Evolutionary conservation across 1,140 invertebrate genomes (phyloP).

Genomic region (Drosophila elegans): DNA sequence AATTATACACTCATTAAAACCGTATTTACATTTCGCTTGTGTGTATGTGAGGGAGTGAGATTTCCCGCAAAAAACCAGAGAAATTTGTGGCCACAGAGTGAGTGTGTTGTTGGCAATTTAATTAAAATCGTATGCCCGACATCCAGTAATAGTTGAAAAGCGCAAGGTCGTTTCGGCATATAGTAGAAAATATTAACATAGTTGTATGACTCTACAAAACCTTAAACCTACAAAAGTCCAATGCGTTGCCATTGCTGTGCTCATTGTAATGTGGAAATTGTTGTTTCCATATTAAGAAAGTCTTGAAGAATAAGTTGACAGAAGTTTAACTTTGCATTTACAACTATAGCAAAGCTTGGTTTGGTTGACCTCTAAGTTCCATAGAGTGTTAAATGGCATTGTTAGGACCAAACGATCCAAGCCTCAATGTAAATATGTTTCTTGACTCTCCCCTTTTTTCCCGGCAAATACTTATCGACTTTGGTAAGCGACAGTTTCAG

Average conservation of each 20-base stretch:
- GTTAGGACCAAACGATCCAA: neutral
- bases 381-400: neutral
- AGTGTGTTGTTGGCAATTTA: conserved; percentile 54
- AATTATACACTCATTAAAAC: conserved; percentile 66
- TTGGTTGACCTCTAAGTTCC: too few species aligned
- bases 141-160: conserved; percentile 3
- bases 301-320: too few species aligned
- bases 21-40: conserved; percentile 44
- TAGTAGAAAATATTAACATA: neutral
- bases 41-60: conserved; percentile 8
- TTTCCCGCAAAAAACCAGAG: conserved; percentile 29
- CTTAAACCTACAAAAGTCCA: neutral
- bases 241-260: too few species aligned
- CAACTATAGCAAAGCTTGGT: too few species aligned
- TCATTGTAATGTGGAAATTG: too few species aligned
- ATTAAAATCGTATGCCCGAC: conserved; percentile 43
- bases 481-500: conserved; percentile 34
- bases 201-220: neutral
- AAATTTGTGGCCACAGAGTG: conserved; percentile 56
- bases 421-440: conserved; percentile 11
- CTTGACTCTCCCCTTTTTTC: neutral
- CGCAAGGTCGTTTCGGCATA: neutral
- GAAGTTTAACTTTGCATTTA: too few species aligned
- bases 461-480: conserved; percentile 34
- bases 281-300: too few species aligned